Evolutionary conservation across 2,797 vertebrate species (phyloP).

Genomic region (Bradypodion pumilum): DNA sequence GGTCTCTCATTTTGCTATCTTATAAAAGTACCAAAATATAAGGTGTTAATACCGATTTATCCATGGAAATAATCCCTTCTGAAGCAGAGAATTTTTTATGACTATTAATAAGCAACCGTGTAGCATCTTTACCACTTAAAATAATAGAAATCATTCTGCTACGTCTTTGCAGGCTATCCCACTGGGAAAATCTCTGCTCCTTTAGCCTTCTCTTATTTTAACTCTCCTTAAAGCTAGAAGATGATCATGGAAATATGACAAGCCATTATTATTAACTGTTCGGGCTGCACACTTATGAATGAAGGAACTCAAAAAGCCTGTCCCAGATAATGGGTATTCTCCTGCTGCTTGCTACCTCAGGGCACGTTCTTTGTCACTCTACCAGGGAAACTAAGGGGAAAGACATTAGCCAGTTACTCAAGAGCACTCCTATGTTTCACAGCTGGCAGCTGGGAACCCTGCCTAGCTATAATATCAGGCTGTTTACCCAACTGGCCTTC

Average conservation of each 20-base stretch:
- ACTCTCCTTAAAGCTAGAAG: background rate
- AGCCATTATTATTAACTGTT: background rate
- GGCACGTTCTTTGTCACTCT: background rate
- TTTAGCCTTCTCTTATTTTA: background rate
- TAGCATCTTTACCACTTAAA: background rate
- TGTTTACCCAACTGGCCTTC: background rate
- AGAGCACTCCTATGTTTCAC: background rate
- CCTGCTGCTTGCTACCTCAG: background rate
- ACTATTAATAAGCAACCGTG: background rate
- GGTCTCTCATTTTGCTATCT: constrained; percentile 6
- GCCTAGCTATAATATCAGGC: background rate
- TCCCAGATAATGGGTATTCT: background rate
- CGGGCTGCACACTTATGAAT: background rate
- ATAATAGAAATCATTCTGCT: background rate
- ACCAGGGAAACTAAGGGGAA: background rate
- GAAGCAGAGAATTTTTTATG: background rate
- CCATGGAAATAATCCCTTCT: background rate
- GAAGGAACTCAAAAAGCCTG: background rate
- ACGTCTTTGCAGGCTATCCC: background rate
- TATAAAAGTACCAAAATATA: constrained; percentile 2
- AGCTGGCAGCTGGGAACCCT: background rate
- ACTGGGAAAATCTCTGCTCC: background rate
- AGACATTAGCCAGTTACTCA: background rate
- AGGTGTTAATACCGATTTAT: background rate
- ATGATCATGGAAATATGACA: background rate